Evolutionary conservation across 2,113 vertebrate genomes (phyloP), one percentile per base, ranked within the genome.

Genomic region (Podiceps cristatus): DNA sequence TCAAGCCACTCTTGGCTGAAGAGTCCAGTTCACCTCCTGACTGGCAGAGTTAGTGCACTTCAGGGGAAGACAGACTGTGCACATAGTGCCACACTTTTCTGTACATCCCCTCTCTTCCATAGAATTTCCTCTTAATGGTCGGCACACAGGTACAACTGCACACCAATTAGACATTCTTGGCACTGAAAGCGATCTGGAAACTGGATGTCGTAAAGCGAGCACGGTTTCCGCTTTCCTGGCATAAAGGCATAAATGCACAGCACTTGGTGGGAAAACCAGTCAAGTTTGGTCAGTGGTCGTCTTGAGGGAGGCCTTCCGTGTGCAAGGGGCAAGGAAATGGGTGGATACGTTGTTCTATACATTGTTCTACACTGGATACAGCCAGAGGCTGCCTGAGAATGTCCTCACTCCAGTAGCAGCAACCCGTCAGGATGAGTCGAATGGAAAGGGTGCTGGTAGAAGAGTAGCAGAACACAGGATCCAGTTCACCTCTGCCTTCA

Each of bases 331-430:
- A 35, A 74, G 37, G 15, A 58, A 58, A 56, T 11, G 22, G 29
- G 6, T 31, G 50, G 11, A 8, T 53, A 35, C 1, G 1, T 59
- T 62, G 33, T 56, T 33, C 23, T n/a, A 1, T 45, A 28, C 0
- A 3, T 64, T 44, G 18, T 10, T 80, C 29, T 53, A 10, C 24
- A 53, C 16, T 27, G 60, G 44, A n/a, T 74, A 50, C 31, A 63
- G 28, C 31, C 42, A 29, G 42, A 58, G 44, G 44, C 28, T 58
- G 8, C 27, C 62, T 58, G 14, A 35, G 28, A n/a, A 27, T 28
- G 23, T 63, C 47, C 25, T 72, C 15, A 9, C 10, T 78, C 16
- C 40, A 60, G 49, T 49, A 58, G 50, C 27, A 63, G 55, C 27
- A 45, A 44, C 28, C 31, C 50, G 7, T 20, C 35, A 56, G n/a